Conservation (phyloP, 2,113 vertebrate genomes). For the Pogonocichla stellata region DNA sequence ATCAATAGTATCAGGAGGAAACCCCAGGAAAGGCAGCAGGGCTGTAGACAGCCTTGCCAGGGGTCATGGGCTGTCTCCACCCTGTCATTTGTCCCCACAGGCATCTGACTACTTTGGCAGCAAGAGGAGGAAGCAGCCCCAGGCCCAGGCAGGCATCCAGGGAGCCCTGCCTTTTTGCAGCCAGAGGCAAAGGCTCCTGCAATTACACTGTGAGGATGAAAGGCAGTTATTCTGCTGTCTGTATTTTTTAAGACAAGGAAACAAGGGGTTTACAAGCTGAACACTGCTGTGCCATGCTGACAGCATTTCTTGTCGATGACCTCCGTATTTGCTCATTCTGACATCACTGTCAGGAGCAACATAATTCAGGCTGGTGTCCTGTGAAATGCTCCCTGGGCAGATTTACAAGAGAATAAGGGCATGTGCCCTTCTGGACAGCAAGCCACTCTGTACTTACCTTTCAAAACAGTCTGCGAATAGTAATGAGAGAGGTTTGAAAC, state of each 20-base stretch:
- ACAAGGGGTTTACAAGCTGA: neutral
- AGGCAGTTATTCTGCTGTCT: neutral
- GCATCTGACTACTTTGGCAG: neutral
- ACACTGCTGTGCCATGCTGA: neutral
- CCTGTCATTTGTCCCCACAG: neutral
- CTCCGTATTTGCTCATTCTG: constrained; percentile 20
- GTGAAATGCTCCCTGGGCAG: neutral
- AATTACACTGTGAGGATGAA: neutral
- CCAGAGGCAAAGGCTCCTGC: neutral
- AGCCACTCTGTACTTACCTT: neutral
- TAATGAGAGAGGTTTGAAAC: neutral
- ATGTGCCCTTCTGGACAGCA: neutral
- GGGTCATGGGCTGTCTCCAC: neutral
- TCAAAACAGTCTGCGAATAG: neutral
- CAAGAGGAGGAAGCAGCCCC: neutral
- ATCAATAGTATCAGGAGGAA: neutral
- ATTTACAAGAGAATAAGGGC: neutral
- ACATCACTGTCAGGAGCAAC: constrained; percentile 22
- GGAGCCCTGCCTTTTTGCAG: neutral
- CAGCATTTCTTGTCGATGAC: neutral
- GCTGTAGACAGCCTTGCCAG: neutral
- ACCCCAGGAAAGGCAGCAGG: neutral
- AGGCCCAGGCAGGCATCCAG: neutral
- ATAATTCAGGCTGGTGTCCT: neutral
- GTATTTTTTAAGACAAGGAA: neutral